Evolutionary conservation across 1,140 invertebrate genomes (phyloP).

Genomic region (Teleopsis dalmanni): DNA sequence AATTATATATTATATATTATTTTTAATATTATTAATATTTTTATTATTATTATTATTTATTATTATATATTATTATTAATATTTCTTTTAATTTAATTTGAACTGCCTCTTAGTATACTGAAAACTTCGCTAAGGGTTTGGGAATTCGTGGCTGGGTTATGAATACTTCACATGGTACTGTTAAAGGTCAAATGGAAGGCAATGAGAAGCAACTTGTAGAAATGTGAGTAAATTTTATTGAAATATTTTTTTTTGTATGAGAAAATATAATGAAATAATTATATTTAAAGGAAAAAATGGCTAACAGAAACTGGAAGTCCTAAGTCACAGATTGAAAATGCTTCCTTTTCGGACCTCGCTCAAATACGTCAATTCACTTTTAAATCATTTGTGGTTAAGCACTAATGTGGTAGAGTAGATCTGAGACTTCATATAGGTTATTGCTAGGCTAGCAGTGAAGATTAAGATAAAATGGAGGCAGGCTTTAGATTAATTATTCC

Average conservation of each 20-base stretch:
- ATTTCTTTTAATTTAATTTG: too few relatives aligned
- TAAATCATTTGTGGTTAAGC: conserved; percentile 4
- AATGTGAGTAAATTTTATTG: conserved; percentile 49
- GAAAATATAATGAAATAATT: not conserved
- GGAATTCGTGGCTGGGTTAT: conserved; percentile 61
- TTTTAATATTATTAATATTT: too few relatives aligned
- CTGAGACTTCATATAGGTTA: too few relatives aligned
- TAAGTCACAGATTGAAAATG: conserved; percentile 53
- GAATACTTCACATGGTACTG: conserved; percentile 59
- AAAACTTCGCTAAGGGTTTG: conserved; percentile 51
- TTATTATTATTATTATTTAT: too few relatives aligned
- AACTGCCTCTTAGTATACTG: conserved; percentile 57
- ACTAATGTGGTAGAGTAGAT: too few relatives aligned
- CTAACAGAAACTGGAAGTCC: conserved; percentile 54
- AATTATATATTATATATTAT: too few relatives aligned
- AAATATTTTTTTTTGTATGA: not conserved
- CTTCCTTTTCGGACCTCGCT: conserved; percentile 45
- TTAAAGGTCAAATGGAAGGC: conserved; percentile 59
- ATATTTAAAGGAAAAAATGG: conserved; percentile 45
- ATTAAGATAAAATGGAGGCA: too few relatives aligned
- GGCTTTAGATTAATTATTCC: too few relatives aligned
- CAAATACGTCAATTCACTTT: conserved; percentile 21
- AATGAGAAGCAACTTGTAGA: conserved; percentile 48
- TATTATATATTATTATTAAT: too few relatives aligned
- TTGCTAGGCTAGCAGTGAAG: too few relatives aligned